Conservation (phyloP, 2,888 invertebrate species). For the Mayetiola destructor region DNA sequence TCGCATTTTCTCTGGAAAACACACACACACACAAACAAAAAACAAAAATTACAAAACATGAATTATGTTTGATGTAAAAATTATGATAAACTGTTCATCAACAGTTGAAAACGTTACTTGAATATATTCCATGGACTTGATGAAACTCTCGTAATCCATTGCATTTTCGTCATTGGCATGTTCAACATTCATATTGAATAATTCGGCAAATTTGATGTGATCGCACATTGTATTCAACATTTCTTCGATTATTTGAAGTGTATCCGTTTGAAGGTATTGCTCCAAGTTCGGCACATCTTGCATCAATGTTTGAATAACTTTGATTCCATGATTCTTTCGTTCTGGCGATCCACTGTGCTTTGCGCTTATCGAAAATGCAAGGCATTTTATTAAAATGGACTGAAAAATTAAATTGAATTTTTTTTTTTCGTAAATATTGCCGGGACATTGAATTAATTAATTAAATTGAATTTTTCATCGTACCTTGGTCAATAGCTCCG, state of each 20-base stretch:
- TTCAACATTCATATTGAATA: slow-evolving; percentile 15
- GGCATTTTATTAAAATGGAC: slow-evolving; percentile 10
- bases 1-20: not conserved
- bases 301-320: slow-evolving; percentile 12
- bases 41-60: not conserved
- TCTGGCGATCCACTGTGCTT: too few relatives aligned
- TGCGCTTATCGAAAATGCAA: slow-evolving; percentile 13
- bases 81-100: too few relatives aligned
- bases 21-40: too few relatives aligned
- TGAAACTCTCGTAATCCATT: slow-evolving; percentile 12
- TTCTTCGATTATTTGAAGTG: slow-evolving; percentile 14
- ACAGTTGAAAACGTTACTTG: not conserved
- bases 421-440: too few relatives aligned
- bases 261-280: not conserved
- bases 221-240: slow-evolving; percentile 16
- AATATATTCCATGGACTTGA: slow-evolving; percentile 15
- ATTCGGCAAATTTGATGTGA: slow-evolving; percentile 13
- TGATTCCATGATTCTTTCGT: not conserved
- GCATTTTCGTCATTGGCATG: slow-evolving; percentile 1
- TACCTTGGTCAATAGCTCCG: not conserved
- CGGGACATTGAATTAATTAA: too few relatives aligned
- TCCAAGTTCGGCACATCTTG: not conserved
- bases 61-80: not conserved
- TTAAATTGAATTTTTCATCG: too few relatives aligned
- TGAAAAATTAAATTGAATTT: not conserved